These are phyloP conservation scores for Drosophila prolongata DNA, from an alignment of 2,888 invertebrate species.

Conservation along the genomic window DNA sequence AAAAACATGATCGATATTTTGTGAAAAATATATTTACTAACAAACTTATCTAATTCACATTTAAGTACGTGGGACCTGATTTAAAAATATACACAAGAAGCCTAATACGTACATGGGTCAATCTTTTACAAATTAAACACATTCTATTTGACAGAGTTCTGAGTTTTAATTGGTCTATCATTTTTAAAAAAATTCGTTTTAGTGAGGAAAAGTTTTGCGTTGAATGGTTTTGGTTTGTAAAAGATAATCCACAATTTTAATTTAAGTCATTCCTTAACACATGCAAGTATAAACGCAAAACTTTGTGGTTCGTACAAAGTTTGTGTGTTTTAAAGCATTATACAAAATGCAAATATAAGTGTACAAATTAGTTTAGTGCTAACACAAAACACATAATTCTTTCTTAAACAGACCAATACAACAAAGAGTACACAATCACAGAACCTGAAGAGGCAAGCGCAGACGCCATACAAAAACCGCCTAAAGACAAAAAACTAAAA, in stretches of 20 bases:
- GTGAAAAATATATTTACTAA: constrained; percentile 55
- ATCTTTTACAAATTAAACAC: background rate
- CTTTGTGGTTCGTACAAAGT: constrained; percentile 53
- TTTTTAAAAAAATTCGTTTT: no score
- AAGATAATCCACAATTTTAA: background rate
- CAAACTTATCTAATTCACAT: constrained; percentile 37
- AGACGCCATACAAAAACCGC: constrained; percentile 82
- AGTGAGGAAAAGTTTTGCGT: background rate
- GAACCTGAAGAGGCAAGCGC: constrained; percentile 84
- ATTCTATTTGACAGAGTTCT: background rate
- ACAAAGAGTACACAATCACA: constrained; percentile 84
- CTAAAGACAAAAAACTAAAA: constrained; percentile 75
- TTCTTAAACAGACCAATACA: constrained; percentile 79
- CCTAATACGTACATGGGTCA: constrained; percentile 35
- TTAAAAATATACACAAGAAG: constrained; percentile 17
- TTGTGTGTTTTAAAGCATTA: constrained; percentile 70
- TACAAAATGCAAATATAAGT: constrained; percentile 72
- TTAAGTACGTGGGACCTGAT: constrained; percentile 48
- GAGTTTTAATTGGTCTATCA: no score
- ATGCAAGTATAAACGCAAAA: constrained; percentile 58
- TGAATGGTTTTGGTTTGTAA: background rate
- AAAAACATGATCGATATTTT: constrained; percentile 26
- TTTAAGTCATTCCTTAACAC: constrained; percentile 47
- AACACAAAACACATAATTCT: constrained; percentile 62
- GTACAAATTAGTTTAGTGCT: constrained; percentile 73